Conservation (phyloP, 2,888 invertebrate genomes). For the Abscondita cerata region DNA sequence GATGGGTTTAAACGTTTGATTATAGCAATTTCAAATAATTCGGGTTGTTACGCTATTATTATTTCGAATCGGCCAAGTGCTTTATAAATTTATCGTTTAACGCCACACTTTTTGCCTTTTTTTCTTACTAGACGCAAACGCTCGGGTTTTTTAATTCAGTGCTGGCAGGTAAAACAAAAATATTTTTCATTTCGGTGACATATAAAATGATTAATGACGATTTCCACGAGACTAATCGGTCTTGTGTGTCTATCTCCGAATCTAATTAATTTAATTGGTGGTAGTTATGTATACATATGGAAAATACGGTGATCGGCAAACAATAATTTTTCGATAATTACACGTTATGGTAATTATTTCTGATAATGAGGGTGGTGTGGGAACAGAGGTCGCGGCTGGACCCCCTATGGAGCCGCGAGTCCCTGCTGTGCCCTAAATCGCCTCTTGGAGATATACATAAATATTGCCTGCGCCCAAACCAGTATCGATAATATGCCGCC, state of each 20-base stretch:
- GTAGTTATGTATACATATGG: constrained; percentile 13
- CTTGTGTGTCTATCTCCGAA: constrained; percentile 35
- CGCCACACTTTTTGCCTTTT: constrained; percentile 42
- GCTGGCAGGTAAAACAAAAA: constrained; percentile 26
- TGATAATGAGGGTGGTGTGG: constrained; percentile 57
- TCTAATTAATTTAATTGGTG: constrained; percentile 35
- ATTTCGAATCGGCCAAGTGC: constrained; percentile 55
- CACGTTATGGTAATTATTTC: constrained; percentile 52
- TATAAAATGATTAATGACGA: constrained; percentile 38
- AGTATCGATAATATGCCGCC: constrained; percentile 10
- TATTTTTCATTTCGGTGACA: constrained; percentile 33
- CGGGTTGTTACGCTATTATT: constrained; percentile 58
- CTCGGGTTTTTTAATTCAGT: constrained; percentile 10
- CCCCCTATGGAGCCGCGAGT: constrained; percentile 46
- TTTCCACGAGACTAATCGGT: constrained; percentile 1
- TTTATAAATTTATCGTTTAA: constrained; percentile 58
- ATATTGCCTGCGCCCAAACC: constrained; percentile 37
- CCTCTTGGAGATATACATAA: constrained; percentile 47
- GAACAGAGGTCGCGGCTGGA: constrained; percentile 53
- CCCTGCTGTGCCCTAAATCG: constrained; percentile 53
- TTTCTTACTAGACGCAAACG: constrained; percentile 14
- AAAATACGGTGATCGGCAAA: background rate
- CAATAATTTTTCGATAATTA: constrained; percentile 36
- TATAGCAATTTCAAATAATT: constrained; percentile 60
- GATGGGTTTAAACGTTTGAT: constrained; percentile 57